Conservation (phyloP, 2,888 invertebrate species). For the Leucophenga maculata region DNA sequence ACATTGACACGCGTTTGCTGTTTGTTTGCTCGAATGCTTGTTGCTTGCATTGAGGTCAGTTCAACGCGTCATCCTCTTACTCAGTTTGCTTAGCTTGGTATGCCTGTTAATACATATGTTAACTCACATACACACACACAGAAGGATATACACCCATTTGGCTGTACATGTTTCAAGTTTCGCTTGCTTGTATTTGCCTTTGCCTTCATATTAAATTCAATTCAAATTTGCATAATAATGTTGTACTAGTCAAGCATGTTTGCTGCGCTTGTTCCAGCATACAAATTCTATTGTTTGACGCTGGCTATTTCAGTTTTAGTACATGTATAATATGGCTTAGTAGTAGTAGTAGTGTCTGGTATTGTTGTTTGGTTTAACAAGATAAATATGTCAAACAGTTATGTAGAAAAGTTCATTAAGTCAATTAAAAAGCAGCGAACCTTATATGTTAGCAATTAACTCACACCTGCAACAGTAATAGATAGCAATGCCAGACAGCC, state of each 20-base stretch:
- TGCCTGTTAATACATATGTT: not conserved
- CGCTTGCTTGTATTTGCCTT: slow-evolving; percentile 16
- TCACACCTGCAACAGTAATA: too few species aligned
- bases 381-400: too few species aligned
- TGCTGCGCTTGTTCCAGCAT: not conserved
- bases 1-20: slow-evolving; percentile 23
- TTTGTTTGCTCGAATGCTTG: not conserved
- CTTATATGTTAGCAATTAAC: too few species aligned
- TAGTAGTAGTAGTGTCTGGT: not conserved
- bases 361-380: not conserved
- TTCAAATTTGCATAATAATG: slow-evolving; percentile 30
- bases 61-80: not conserved
- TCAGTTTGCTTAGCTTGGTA: not conserved
- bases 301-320: not conserved
- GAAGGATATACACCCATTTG: not conserved
- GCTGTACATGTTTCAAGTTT: not conserved
- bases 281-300: not conserved
- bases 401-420: not conserved
- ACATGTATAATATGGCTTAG: not conserved
- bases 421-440: not conserved
- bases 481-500: too few species aligned
- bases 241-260: slow-evolving; percentile 7
- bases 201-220: slow-evolving; percentile 26
- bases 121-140: not conserved
- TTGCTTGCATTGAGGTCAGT: slow-evolving; percentile 24